Evolutionary conservation across 2,113 vertebrate species (phyloP).

Genomic region (Ancistrus triradiatus): DNA sequence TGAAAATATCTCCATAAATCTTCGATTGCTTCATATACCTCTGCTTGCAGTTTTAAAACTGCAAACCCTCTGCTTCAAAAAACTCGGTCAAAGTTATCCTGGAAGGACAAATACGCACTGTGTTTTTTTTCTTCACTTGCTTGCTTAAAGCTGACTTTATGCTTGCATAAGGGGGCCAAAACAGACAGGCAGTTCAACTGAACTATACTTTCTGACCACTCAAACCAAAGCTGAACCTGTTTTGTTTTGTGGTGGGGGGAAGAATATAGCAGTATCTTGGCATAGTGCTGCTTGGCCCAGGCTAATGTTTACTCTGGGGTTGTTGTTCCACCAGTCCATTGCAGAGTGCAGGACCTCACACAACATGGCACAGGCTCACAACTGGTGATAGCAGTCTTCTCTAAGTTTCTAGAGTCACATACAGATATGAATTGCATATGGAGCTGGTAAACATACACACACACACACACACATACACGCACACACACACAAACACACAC

Average conservation of each 20-base stretch:
- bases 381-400: conserved; percentile 32
- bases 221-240: conserved; percentile 50
- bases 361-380: conserved; percentile 4
- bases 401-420: conserved; percentile 59
- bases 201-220: conserved; percentile 64
- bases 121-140: too few species aligned
- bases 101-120: conserved; percentile 12
- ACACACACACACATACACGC: too few species aligned
- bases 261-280: conserved; percentile 39
- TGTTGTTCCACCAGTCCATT: conserved; percentile 46
- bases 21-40: conserved; percentile 12
- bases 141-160: conserved; percentile 26
- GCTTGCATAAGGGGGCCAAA: conserved; percentile 15
- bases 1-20: conserved; percentile 7
- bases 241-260: conserved; percentile 60
- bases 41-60: conserved; percentile 9
- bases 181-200: conserved; percentile 49
- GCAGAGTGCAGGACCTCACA: conserved; percentile 36
- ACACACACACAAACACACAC: too few species aligned
- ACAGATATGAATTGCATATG: conserved; percentile 52
- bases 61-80: too few species aligned
- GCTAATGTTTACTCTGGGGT: conserved; percentile 60
- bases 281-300: conserved; percentile 47
- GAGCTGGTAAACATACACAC: conserved; percentile 53
- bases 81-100: conserved; percentile 4